phyloP scores from a whole-genome alignment of 2,888 invertebrate species.

The Pachycephus smyrnensis region DNA sequence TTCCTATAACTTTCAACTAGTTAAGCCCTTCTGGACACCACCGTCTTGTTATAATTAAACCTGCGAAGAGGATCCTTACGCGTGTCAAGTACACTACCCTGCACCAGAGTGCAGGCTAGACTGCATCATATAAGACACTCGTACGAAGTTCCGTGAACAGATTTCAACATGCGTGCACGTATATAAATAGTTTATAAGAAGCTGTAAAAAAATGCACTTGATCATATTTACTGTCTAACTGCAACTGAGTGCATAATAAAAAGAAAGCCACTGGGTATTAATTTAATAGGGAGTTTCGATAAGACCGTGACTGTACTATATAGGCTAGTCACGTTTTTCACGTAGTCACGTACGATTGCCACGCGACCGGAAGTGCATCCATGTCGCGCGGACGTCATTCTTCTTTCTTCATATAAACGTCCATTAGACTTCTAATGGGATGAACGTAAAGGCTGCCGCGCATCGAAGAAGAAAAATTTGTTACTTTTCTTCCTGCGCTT shows the following conservation, averaged over 20 bases:
- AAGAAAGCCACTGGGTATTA: neutral
- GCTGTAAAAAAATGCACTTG: neutral
- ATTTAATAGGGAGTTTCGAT: neutral
- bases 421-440: neutral
- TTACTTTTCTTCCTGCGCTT: slow-evolving; percentile 7
- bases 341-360: neutral
- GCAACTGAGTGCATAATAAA: neutral
- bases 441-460: neutral
- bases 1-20: slow-evolving; percentile 6
- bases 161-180: neutral
- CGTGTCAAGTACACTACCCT: neutral
- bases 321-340: neutral
- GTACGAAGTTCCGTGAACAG: neutral
- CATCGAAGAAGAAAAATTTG: neutral
- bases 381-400: neutral
- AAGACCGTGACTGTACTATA: neutral
- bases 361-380: neutral
- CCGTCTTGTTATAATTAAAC: neutral
- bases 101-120: neutral
- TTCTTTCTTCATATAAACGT: neutral
- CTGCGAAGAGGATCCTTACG: neutral
- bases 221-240: neutral
- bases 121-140: neutral
- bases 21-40: neutral
- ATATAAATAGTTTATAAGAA: neutral